These are phyloP conservation scores for Bombyx mandarina DNA, from an alignment of 1,140 invertebrate genomes.

Conservation along the genomic window DNA sequence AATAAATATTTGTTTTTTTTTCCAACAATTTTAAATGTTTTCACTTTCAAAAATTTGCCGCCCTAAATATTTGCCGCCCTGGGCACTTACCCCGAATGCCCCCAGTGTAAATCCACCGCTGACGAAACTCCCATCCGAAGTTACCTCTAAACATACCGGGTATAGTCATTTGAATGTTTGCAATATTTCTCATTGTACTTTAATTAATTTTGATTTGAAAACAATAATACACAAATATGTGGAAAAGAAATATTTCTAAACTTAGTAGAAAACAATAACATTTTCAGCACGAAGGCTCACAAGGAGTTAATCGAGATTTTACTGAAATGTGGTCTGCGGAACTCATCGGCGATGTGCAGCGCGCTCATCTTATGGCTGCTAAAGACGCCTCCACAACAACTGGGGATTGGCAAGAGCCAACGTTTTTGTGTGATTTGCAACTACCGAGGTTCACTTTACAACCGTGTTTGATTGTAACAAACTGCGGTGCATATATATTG, in stretches of 20 bases:
- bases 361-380: constrained; percentile 42
- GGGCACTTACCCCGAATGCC: too few relatives aligned
- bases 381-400: constrained; percentile 25
- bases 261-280: too few relatives aligned
- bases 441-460: constrained; percentile 46
- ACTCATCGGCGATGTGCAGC: constrained; percentile 44
- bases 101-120: too few relatives aligned
- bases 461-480: constrained; percentile 47
- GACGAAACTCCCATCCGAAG: too few relatives aligned
- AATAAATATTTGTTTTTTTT: too few relatives aligned
- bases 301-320: constrained; percentile 32
- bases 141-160: constrained; percentile 7
- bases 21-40: too few relatives aligned
- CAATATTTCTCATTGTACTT: too few relatives aligned
- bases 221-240: too few relatives aligned
- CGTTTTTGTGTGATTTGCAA: constrained; percentile 52
- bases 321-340: constrained; percentile 49
- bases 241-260: too few relatives aligned
- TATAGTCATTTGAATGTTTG: constrained; percentile 22
- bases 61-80: too few relatives aligned
- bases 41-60: too few relatives aligned
- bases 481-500: constrained; percentile 45
- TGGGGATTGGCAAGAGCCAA: constrained; percentile 45
- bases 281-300: constrained; percentile 31
- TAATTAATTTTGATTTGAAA: too few relatives aligned